A percentile compares a stretch with the other conserved stretches of the same genome.
Evolutionary conservation across 2,797 vertebrate species (phyloP).

Genomic region (Antennarius maculatus): DNA sequence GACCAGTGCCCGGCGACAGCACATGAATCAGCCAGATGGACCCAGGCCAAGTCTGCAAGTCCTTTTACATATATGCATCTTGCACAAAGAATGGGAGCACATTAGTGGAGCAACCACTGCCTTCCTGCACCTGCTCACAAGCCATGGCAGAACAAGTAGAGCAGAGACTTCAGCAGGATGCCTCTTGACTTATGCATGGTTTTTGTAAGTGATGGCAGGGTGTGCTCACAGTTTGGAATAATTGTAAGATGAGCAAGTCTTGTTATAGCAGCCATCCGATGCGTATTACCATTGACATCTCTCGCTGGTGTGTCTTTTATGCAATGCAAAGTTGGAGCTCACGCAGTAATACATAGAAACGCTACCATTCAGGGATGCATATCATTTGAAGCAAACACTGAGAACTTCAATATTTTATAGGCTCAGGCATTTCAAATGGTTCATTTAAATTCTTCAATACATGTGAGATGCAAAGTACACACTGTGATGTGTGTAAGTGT

Average conservation of each 20-base stretch:
- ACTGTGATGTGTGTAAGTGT: neutral
- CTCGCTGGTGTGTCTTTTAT: conserved; percentile 54
- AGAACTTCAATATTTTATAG: conserved; percentile 54
- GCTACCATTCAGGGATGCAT: conserved; percentile 43
- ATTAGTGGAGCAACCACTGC: conserved; percentile 17
- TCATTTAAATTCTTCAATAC: conserved; percentile 11
- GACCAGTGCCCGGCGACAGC: conserved; percentile 24
- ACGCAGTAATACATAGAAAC: conserved; percentile 44
- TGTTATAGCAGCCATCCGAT: conserved; percentile 52
- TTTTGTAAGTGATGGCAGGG: conserved; percentile 37
- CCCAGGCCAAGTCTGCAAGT: conserved; percentile 30
- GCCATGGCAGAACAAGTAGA: conserved; percentile 24
- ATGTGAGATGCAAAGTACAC: neutral
- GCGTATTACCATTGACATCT: conserved; percentile 51
- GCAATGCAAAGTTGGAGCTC: conserved; percentile 41
- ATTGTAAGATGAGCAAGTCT: conserved; percentile 64
- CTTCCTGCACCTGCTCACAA: conserved; percentile 30
- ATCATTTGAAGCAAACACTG: conserved; percentile 41
- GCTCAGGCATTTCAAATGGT: conserved; percentile 22
- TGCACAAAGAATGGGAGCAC: conserved; percentile 23
- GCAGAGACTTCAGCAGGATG: conserved; percentile 22
- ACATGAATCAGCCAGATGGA: conserved; percentile 51
- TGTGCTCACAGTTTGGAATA: conserved; percentile 59
- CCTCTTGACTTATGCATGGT: conserved; percentile 58
- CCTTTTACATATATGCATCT: conserved; percentile 15